Base-by-base conservation (phyloP, 2,888 invertebrate genomes). In the Villa cingulata region DNA sequence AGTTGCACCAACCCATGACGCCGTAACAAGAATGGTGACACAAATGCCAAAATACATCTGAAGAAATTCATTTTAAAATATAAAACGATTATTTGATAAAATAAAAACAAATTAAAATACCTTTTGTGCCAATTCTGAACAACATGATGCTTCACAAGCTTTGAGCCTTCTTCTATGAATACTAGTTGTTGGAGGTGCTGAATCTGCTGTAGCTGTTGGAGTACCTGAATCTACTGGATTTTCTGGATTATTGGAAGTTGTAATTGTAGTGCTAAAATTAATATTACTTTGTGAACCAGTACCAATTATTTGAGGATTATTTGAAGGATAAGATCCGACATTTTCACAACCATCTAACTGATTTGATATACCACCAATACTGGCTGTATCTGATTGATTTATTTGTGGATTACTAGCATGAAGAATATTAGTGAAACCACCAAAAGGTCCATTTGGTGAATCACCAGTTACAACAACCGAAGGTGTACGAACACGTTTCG, bases 1-100 rank as follows among this genome's bases (percentile, higher is more conserved):
- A 2, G 91, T 89, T n/a, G 88, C 84, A 0, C 88, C 88, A 41
- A 90, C 91, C 90, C 91, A 92, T 15, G 87, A 84, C 10, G 81
- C 81, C n/a, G 90, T 89, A 46, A 91, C 81, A 56, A 83, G 78
- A 48, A 86, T 76, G 37, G 86, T 90, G 52, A 91, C 86, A 72
- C 88, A 86, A 51, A 89, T 78, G 45, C 90, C 90, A 64, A 83
- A 87, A 65, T 89, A 88, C 64, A 90, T 86, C 88, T 89, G 72
- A 44, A 32, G 9, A 32, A 20, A 45, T 36, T 32, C 19, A 14
- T 43, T 20, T 36, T 16, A 14, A 29, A 15, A 1, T 15, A 16
- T 29, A n/a, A n/a, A 19, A 43, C 3, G n/a, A 18, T 9, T 1
- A 29, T n/a, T n/a, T n/a, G n/a, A n/a, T n/a, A n/a, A n/a, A n/a